These are phyloP conservation scores for Brachyrhaphis roseni DNA, from an alignment of 2,797 vertebrate species.

Conservation along the genomic window DNA sequence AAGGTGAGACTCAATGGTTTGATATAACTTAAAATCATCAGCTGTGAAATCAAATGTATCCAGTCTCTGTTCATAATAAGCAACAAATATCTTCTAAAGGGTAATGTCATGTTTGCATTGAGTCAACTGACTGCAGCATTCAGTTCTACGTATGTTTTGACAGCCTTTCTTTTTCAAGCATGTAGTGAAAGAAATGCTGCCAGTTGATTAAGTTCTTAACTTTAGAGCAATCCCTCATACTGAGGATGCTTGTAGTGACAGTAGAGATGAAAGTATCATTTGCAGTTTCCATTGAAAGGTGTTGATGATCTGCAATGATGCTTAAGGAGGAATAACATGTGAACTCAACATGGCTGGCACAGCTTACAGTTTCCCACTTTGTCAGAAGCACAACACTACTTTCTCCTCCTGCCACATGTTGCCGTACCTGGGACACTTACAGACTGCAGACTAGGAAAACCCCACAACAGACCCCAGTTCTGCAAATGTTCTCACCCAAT, in stretches of 20 bases:
- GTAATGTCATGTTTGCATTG: neutral
- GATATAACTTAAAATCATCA: neutral
- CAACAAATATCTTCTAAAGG: neutral
- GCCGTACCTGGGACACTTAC: neutral
- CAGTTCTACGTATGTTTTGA: too few species aligned
- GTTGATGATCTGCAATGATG: neutral
- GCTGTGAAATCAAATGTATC: neutral
- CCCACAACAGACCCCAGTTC: neutral
- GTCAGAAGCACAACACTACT: neutral
- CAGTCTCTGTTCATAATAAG: neutral
- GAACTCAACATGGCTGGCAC: neutral
- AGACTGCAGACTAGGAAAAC: neutral
- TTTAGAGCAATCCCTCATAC: neutral
- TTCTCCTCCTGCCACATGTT: neutral
- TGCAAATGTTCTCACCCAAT: neutral
- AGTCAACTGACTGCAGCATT: neutral
- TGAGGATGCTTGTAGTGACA: neutral
- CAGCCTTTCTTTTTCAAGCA: neutral
- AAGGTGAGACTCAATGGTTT: slow-evolving; percentile 76
- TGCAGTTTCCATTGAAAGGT: neutral
- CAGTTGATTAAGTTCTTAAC: neutral
- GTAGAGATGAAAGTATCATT: neutral
- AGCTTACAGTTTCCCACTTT: neutral
- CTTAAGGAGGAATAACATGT: neutral
- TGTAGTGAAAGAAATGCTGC: neutral